These are phyloP conservation scores for Pteromalus puparum DNA, from an alignment of 1,140 invertebrate species.

Conservation along the genomic window DNA sequence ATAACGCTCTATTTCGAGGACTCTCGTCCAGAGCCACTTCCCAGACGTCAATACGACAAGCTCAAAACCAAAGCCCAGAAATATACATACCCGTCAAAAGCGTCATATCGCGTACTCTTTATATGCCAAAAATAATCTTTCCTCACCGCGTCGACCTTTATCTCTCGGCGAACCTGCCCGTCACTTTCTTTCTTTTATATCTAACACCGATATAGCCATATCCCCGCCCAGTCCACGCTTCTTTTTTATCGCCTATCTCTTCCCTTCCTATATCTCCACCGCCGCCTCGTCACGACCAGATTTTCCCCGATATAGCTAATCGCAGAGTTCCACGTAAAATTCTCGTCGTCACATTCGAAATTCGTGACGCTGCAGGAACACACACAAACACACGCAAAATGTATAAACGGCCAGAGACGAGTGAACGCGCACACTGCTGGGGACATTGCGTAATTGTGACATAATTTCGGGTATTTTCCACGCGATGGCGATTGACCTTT, in stretches of 20 bases:
- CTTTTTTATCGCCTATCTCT: background rate
- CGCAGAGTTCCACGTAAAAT: slow-evolving; percentile 1
- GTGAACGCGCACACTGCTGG: background rate
- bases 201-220: too few relatives aligned
- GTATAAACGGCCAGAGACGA: too few relatives aligned
- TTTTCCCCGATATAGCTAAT: slow-evolving; percentile 6
- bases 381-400: too few relatives aligned
- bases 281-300: background rate
- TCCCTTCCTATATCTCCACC: slow-evolving; percentile 13
- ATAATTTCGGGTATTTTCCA: background rate
- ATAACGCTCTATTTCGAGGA: too few relatives aligned
- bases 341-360: background rate
- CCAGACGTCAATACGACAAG: too few relatives aligned
- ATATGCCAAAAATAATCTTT: too few relatives aligned
- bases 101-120: too few relatives aligned
- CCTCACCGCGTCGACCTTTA: background rate
- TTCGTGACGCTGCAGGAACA: too few relatives aligned
- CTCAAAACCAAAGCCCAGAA: too few relatives aligned
- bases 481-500: background rate
- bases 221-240: too few relatives aligned
- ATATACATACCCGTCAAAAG: too few relatives aligned
- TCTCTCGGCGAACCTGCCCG: background rate
- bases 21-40: too few relatives aligned
- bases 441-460: background rate
- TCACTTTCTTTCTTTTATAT: background rate